phyloP scores from a whole-genome alignment of 2,888 invertebrate species.

The Sialis fuliginosa region DNA sequence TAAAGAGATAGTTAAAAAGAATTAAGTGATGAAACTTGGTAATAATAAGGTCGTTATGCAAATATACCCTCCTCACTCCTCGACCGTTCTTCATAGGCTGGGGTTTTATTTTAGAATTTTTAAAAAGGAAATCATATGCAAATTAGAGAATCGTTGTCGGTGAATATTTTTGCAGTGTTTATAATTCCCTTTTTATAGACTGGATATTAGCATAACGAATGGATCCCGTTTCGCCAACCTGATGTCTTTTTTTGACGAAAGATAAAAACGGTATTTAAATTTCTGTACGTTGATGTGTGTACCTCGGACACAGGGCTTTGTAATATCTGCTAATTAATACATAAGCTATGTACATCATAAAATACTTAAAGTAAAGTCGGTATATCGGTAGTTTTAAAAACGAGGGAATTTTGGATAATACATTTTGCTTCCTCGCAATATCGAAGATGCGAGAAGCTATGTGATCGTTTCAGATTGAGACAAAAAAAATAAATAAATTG shows the following conservation, averaged over 20 bases:
- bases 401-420: no score
- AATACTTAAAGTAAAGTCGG: no score
- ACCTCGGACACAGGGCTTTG: no score
- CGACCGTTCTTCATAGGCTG: not conserved
- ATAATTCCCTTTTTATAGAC: conserved; percentile 26
- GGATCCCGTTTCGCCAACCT: conserved; percentile 9
- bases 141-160: conserved; percentile 23
- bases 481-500: no score
- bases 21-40: conserved; percentile 9
- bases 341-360: no score
- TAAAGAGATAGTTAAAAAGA: conserved; percentile 2
- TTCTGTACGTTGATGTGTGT: no score
- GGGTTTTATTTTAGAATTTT: conserved; percentile 8
- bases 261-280: no score
- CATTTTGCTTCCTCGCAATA: no score
- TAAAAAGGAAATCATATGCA: conserved; percentile 25
- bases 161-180: conserved; percentile 29
- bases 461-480: no score
- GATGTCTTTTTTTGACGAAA: conserved; percentile 11
- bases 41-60: conserved; percentile 23
- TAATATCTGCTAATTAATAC: no score
- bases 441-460: no score
- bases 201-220: conserved; percentile 24
- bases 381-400: no score
- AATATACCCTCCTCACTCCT: conserved; percentile 11